These are phyloP conservation scores for Bombus turneri DNA, from an alignment of 1,140 invertebrate genomes.

Conservation along the genomic window DNA sequence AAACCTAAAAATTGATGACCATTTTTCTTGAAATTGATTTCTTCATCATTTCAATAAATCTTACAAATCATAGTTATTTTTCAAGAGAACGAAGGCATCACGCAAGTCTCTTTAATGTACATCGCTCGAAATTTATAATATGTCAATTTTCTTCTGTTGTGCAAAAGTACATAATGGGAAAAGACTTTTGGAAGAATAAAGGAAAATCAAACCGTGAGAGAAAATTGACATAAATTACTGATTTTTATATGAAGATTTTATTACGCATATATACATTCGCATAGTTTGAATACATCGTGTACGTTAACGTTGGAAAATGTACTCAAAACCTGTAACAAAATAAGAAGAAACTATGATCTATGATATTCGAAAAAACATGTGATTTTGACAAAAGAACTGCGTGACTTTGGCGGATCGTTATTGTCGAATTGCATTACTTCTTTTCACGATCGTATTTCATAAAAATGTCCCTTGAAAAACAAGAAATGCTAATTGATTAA, in stretches of 20 bases:
- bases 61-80: slow-evolving; percentile 10
- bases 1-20: background rate
- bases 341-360: slow-evolving; percentile 3
- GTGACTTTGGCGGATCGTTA: slow-evolving; percentile 9
- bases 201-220: background rate
- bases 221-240: slow-evolving; percentile 1
- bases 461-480: background rate
- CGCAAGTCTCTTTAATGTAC: background rate
- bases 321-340: background rate
- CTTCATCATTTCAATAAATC: slow-evolving; percentile 16
- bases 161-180: background rate
- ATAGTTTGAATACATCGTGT: slow-evolving; percentile 8
- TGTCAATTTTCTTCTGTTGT: background rate
- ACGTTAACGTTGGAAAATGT: background rate
- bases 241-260: slow-evolving; percentile 46
- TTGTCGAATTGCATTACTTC: slow-evolving; percentile 3
- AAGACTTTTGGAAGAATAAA: background rate
- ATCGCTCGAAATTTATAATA: background rate
- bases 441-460: background rate
- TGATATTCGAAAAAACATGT: slow-evolving; percentile 4
- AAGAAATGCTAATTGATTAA: background rate
- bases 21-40: background rate
- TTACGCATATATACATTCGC: background rate
- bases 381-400: slow-evolving; percentile 18
- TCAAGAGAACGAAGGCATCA: background rate